Base-by-base conservation (phyloP, 2,797 vertebrate genomes). In the Peromyscus eremicus region DNA sequence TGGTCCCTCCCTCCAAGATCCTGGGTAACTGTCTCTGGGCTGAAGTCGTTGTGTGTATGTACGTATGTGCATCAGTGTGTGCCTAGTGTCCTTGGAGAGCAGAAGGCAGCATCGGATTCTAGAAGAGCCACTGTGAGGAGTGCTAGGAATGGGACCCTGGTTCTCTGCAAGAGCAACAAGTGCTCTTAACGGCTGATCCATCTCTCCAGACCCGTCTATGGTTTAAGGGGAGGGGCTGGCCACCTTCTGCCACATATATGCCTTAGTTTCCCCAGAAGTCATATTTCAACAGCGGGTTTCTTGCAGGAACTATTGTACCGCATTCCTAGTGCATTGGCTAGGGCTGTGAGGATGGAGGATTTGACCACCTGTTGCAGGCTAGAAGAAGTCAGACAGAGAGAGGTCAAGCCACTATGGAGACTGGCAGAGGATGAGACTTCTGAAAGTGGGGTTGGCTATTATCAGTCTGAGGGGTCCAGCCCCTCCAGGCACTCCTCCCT, bases 401-500 rank as follows among this genome's bases (percentile, higher is more conserved):
- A 79, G 81, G 57, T 92, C 89, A 95, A 75, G 73, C 70, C 75
- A 82, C 62, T 49, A 6, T 23, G 82, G 76, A 94, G 46, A 82
- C 60, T 23, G 46, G 60, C 6, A 27, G 27, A 43, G 66, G 60
- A 55, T 68, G 57, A 7, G 1, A n/a, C 55, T 86, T 81, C 32
- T 43, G 77, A 86, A 80, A 68, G 5, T 52, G 49, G 55, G 25
- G 21, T 40, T 62, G 23, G 60, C 37, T 11, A 37, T 62, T 37
- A 34, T 27, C n/a, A 43, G 16, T 68, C 43, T 76, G 0, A 75
- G 37, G 19, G 4, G 32, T 29, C 85, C 71, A 83, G 75, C 40
- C 73, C 27, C 57, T 95, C 71, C 57, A 1, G 2, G 40, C 19
- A 91, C 94, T 73, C 95, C 92, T 94, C 92, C 95, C 92, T 93